A percentile compares a stretch with the other conserved stretches of the same genome.
Conservation (phyloP, 2,888 invertebrate species). For the Eugnorisma glareosa region DNA sequence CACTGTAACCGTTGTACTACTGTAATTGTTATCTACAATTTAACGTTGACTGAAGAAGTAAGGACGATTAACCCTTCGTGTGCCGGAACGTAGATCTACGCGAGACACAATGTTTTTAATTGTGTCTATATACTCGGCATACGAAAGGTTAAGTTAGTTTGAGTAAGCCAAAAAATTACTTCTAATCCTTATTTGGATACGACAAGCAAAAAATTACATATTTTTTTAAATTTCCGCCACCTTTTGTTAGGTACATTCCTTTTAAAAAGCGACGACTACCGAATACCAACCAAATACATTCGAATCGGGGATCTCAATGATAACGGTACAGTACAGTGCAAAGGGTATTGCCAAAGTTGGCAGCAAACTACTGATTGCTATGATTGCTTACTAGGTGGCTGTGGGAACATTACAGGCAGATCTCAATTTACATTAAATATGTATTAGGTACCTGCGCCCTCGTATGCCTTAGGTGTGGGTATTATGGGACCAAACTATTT, state of each 20-base stretch:
- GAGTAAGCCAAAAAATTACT: too few relatives aligned
- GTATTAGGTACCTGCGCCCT: constrained; percentile 6
- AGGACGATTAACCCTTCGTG: too few relatives aligned
- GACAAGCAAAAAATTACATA: too few relatives aligned
- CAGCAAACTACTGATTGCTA: neutral
- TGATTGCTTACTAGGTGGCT: too few relatives aligned
- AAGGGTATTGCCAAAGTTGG: neutral
- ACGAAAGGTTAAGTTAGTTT: too few relatives aligned
- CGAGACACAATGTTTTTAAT: too few relatives aligned
- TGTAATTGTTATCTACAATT: too few relatives aligned
- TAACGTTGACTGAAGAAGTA: too few relatives aligned
- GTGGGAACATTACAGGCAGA: neutral
- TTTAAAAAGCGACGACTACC: neutral
- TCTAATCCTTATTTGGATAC: too few relatives aligned
- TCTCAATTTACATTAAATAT: constrained; percentile 24
- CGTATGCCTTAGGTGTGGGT: neutral
- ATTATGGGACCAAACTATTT: constrained; percentile 48
- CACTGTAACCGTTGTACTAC: too few relatives aligned
- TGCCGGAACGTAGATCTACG: too few relatives aligned
- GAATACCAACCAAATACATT: neutral
- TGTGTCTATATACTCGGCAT: too few relatives aligned
- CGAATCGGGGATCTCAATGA: neutral
- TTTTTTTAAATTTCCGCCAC: neutral
- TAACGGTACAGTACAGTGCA: neutral
- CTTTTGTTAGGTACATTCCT: neutral